phyloP scores from a whole-genome alignment of 2,113 vertebrate genomes.

The Psettodes erumei region DNA sequence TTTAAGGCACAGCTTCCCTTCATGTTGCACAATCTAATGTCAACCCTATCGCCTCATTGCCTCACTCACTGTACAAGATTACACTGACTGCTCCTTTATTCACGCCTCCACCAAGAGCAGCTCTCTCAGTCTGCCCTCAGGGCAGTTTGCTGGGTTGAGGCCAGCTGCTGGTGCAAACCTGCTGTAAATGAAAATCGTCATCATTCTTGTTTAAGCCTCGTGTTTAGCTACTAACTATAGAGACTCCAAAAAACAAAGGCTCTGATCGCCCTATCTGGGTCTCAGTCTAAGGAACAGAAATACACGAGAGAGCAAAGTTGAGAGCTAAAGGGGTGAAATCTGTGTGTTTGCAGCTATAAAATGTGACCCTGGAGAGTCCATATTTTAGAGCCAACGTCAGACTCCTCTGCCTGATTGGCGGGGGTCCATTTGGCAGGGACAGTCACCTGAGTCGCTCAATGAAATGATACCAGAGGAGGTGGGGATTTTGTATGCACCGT shows the following conservation, averaged over 20 bases:
- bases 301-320: neutral
- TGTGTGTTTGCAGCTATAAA: neutral
- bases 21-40: conserved; percentile 1
- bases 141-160: neutral
- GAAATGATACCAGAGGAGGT: neutral
- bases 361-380: conserved; percentile 4
- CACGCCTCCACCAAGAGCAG: conserved; percentile 1
- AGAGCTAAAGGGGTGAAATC: neutral
- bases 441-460: conserved; percentile 11
- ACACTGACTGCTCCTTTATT: neutral
- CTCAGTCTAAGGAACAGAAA: neutral
- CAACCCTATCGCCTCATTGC: neutral
- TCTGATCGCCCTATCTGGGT: neutral
- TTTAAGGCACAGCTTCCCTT: neutral
- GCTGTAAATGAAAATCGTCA: conserved; percentile 1
- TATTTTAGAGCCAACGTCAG: conserved; percentile 28
- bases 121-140: neutral
- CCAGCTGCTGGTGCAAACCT: conserved; percentile 6
- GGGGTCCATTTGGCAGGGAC: conserved; percentile 29
- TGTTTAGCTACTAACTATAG: neutral
- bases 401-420: conserved; percentile 17
- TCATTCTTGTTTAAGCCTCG: neutral
- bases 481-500: conserved; percentile 12
- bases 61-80: neutral
- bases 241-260: neutral